A percentile compares a stretch with the other conserved stretches of the same genome.
Evolutionary conservation across 2,113 vertebrate genomes (phyloP).

Genomic region (Callipepla californica): DNA sequence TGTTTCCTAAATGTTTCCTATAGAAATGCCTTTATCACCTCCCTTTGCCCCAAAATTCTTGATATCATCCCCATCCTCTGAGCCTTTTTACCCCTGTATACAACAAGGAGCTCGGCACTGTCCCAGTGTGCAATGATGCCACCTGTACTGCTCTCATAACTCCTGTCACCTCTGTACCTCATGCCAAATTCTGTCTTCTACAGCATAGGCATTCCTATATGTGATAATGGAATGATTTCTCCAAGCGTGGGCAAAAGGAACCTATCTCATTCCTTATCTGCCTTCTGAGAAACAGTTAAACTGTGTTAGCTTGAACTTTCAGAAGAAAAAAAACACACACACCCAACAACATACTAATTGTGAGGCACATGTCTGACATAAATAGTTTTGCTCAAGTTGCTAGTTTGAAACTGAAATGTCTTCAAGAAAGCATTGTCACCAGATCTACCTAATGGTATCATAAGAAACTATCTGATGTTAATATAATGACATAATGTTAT

Average conservation of each 20-base stretch:
- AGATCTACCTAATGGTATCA: not conserved
- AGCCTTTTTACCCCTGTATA: not conserved
- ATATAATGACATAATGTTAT: not conserved
- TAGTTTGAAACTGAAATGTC: not conserved
- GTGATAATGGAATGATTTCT: not conserved
- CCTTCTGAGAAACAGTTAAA: not conserved
- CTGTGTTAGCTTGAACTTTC: not conserved
- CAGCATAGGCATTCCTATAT: not conserved
- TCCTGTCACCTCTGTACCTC: not conserved
- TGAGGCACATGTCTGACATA: not conserved
- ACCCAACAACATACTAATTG: not conserved
- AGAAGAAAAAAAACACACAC: not conserved
- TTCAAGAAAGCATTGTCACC: not conserved
- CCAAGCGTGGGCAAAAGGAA: not conserved
- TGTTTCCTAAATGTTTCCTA: not conserved
- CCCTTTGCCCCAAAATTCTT: not conserved
- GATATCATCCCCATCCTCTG: not conserved
- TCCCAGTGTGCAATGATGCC: fast-evolving
- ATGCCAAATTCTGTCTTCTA: not conserved
- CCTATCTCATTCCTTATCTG: not conserved
- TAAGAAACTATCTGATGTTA: not conserved
- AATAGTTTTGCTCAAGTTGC: not conserved
- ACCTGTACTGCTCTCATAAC: not conserved
- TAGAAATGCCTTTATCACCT: not conserved
- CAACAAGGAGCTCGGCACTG: not conserved